Percentiles rank a stretch among this genome's conserved stretches.
phyloP scores from a whole-genome alignment of 2,113 vertebrate genomes.

The Bostrychus sinensis region DNA sequence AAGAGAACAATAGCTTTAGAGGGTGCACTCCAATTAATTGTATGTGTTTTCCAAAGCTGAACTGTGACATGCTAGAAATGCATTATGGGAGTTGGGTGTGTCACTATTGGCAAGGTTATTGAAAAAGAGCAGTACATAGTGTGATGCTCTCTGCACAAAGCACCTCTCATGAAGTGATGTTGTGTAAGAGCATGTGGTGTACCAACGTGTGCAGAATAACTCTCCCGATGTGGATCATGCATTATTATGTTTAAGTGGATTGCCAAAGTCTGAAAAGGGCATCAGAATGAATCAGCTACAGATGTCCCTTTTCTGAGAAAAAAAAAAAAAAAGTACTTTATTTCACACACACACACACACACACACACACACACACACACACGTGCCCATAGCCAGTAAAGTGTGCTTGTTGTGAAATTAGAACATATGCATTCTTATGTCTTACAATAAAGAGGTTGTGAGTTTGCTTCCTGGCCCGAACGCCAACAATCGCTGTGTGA shows the following conservation, averaged over 20 bases:
- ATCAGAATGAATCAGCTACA: neutral
- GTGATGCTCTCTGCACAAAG: slow-evolving; percentile 18
- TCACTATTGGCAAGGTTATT: slow-evolving; percentile 52
- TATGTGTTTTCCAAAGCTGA: slow-evolving; percentile 58
- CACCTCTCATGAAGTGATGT: slow-evolving; percentile 38
- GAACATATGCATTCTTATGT: too few species aligned
- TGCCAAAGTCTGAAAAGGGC: slow-evolving; percentile 22
- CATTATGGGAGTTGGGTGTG: slow-evolving; percentile 62
- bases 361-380: too few species aligned
- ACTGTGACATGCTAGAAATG: slow-evolving; percentile 58
- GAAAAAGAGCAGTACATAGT: slow-evolving; percentile 26
- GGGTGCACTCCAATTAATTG: slow-evolving; percentile 73
- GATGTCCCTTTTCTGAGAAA: neutral
- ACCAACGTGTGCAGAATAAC: neutral
- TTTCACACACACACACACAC: too few species aligned
- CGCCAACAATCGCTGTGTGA: too few species aligned
- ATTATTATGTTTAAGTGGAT: neutral
- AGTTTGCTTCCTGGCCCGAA: too few species aligned
- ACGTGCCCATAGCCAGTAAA: too few species aligned
- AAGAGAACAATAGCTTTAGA: slow-evolving; percentile 73
- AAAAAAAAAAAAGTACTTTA: too few species aligned
- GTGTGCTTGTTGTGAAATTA: too few species aligned
- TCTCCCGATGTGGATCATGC: neutral
- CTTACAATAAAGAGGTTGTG: too few species aligned
- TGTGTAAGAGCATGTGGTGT: slow-evolving; percentile 48